Evolutionary conservation across 1,140 invertebrate species (phyloP).

Genomic region (Drosophila ironensis): DNA sequence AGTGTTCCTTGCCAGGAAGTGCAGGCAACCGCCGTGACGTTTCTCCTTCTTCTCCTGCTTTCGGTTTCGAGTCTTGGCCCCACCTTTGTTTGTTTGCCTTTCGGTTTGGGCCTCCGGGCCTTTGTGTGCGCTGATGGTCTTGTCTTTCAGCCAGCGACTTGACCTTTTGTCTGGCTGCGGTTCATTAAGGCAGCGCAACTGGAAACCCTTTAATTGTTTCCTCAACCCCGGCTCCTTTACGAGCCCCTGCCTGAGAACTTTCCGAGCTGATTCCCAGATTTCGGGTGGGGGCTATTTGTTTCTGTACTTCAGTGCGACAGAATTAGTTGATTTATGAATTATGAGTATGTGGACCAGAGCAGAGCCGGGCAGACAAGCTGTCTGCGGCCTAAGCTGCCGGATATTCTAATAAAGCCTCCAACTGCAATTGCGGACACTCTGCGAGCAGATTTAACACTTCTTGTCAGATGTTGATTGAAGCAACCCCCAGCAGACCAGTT

Average conservation of each 20-base stretch:
- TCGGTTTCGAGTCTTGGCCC: constrained; percentile 23
- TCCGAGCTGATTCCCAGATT: constrained; percentile 36
- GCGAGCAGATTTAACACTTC: constrained; percentile 80
- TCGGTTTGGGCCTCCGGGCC: constrained; percentile 25
- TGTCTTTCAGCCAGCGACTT: constrained; percentile 48
- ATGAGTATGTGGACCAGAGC: constrained; percentile 69
- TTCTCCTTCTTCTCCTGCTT: constrained; percentile 44
- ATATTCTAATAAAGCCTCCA: constrained; percentile 78
- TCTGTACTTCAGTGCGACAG: constrained; percentile 45
- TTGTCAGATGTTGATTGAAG: constrained; percentile 81
- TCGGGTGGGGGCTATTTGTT: constrained; percentile 55
- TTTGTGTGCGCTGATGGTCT: constrained; percentile 32
- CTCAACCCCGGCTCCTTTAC: neutral
- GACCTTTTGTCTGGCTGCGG: constrained; percentile 70
- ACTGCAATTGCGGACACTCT: constrained; percentile 39
- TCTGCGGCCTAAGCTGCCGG: constrained; percentile 67
- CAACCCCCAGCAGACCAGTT: constrained; percentile 72
- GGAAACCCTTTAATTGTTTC: constrained; percentile 51
- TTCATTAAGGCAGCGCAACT: constrained; percentile 79
- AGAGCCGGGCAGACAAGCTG: constrained; percentile 47
- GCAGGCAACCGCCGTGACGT: constrained; percentile 75
- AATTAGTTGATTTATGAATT: constrained; percentile 81
- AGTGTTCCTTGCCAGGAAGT: constrained; percentile 56
- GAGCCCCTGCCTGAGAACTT: constrained; percentile 57
- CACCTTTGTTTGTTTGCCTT: constrained; percentile 55